A percentile compares a stretch with the other conserved stretches of the same genome.
Evolutionary conservation across 1,140 invertebrate species (phyloP).

Genomic region (Agrypnia vestita): DNA sequence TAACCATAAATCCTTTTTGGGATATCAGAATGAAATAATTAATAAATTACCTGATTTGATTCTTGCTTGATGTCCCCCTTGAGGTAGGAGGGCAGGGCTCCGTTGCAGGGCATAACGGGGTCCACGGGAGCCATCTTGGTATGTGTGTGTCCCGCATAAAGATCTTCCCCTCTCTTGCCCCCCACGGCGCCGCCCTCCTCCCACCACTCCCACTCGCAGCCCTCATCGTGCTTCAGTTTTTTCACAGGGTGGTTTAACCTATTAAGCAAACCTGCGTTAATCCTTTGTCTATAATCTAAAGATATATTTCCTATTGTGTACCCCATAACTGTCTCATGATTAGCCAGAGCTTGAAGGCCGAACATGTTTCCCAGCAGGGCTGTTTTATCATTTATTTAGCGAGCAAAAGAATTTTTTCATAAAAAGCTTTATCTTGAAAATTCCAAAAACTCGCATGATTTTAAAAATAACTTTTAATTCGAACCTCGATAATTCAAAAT

Average conservation of each 20-base stretch:
- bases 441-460: constrained; percentile 7
- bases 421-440: constrained; percentile 38
- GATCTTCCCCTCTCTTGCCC: constrained; percentile 66
- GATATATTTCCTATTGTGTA: constrained; percentile 35
- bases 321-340: constrained; percentile 47
- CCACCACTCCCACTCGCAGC: constrained; percentile 52
- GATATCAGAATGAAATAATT: too few relatives aligned
- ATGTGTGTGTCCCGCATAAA: constrained; percentile 77
- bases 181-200: constrained; percentile 40
- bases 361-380: constrained; percentile 51
- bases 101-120: constrained; percentile 48
- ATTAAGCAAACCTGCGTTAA: constrained; percentile 43
- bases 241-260: constrained; percentile 92
- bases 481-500: too few relatives aligned
- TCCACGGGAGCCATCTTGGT: constrained; percentile 67
- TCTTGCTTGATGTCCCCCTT: constrained; percentile 73
- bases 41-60: constrained; percentile 59
- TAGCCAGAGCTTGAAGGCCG: constrained; percentile 11
- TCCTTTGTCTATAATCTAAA: neutral
- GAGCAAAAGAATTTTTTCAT: constrained; percentile 53
- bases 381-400: constrained; percentile 34
- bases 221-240: constrained; percentile 79
- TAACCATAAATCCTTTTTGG: too few relatives aligned
- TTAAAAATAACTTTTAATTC: too few relatives aligned
- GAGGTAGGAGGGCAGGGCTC: constrained; percentile 58